Conservation (phyloP, 2,797 vertebrate genomes). For the Taenioides sp. region DNA sequence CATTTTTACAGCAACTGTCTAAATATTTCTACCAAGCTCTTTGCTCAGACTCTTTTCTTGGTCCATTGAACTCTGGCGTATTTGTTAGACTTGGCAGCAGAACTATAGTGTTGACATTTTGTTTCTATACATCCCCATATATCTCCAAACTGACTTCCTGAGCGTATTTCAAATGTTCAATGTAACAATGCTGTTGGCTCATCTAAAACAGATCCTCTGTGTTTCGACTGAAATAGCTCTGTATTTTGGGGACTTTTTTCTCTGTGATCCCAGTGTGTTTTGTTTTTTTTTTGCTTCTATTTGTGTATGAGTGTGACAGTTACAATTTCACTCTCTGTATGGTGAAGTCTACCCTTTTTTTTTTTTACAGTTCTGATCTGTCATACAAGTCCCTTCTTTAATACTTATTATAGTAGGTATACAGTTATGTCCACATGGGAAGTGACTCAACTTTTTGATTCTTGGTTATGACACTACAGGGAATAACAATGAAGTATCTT, state of each 20-base stretch:
- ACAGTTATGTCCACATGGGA: too few species aligned
- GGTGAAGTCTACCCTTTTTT: too few species aligned
- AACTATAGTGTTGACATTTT: not conserved
- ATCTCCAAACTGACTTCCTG: not conserved
- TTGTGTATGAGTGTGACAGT: too few species aligned
- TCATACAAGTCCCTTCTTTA: not conserved
- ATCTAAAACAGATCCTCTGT: too few species aligned
- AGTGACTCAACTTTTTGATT: not conserved
- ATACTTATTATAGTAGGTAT: not conserved
- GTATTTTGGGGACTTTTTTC: too few species aligned
- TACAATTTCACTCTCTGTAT: too few species aligned
- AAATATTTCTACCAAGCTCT: constrained; percentile 4
- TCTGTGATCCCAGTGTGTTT: too few species aligned
- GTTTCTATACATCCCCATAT: not conserved
- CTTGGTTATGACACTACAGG: not conserved
- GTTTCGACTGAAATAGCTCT: too few species aligned
- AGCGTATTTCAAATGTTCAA: not conserved
- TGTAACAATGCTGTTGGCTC: not conserved
- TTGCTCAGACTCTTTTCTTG: not conserved
- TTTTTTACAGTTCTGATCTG: not conserved
- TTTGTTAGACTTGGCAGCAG: not conserved
- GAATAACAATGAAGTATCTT: not conserved
- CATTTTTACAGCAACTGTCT: constrained; percentile 7
- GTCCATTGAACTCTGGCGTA: not conserved
- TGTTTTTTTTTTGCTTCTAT: too few species aligned